Evolutionary conservation across 2,888 invertebrate genomes (phyloP), one percentile per base, ranked within the genome.

Genomic region (Sipunculus nudus): DNA sequence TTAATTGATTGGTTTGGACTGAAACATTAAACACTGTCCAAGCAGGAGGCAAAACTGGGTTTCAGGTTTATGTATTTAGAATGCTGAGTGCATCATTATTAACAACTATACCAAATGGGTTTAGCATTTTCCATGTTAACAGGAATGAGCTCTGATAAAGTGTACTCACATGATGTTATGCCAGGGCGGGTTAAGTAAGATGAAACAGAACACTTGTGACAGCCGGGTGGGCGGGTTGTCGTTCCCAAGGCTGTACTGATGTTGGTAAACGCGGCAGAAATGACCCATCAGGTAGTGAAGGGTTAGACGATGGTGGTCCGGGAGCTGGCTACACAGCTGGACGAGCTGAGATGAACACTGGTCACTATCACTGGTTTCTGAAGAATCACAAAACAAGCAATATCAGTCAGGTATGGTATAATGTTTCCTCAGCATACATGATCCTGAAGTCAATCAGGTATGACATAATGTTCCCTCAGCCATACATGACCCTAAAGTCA

Each of bases 161-260:
- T 10, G n/a, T 16, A 63, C 68, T 65, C 39, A 71, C 71, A 71
- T 68, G 45, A 91, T 90, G 74, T 88, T 86, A 40, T 90, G 90
- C 91, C 91, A 91, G 5, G 90, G 90, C 23, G 91, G 91, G 63
- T 91, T 85, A 43, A 91, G 84, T 52, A 92, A 86, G 71, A 91
- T 89, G 78, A 90, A 89, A 82, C 90, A 90, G 75, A 91, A 87
- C 46, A 89, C 89, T 84, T 90, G 90, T 49, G 90, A 86, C 53
- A 91, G 87, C 55, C 76, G 77, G 50, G 75, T 72, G 1, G 76
- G 67, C 4, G 89, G 89, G 74, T 89, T 89, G 48, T 86, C 86
- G 72, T 87, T 87, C 23, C 89, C 89, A 57, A 89, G 85, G 10
- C 86, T 85, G 75, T 88, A 87, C 81, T 90, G 90, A 80, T 89